Conservation (phyloP, 1,140 invertebrate species). For the Drosophila lowei region DNA sequence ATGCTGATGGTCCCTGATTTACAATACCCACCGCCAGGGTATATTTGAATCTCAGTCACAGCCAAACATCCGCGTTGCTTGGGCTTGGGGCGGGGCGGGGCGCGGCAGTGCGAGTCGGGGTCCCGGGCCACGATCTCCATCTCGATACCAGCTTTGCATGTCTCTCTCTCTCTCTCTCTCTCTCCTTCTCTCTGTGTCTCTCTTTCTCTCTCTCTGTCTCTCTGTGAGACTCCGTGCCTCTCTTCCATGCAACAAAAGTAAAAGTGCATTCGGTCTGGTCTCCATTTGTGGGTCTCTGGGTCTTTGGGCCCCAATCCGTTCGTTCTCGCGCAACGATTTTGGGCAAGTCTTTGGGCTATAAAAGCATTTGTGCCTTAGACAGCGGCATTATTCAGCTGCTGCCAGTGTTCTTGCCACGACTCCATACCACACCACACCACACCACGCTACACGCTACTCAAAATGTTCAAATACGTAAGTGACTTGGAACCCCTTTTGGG, state of each 20-base stretch:
- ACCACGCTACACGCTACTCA: conserved; percentile 26
- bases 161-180: conserved; percentile 45
- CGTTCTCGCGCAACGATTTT: conserved; percentile 47
- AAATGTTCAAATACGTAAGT: conserved; percentile 79
- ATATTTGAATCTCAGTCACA: conserved; percentile 11
- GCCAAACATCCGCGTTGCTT: conserved; percentile 64
- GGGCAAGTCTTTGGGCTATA: conserved; percentile 61
- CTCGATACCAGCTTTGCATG: conserved; percentile 59
- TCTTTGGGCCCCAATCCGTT: conserved; percentile 14
- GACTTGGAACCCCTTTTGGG: conserved; percentile 9
- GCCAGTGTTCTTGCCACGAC: conserved; percentile 62
- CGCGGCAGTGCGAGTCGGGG: conserved; percentile 21
- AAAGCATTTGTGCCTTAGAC: conserved; percentile 63
- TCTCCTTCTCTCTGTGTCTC: conserved; percentile 47
- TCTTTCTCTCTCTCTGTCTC: conserved; percentile 44
- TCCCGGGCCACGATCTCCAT: conserved; percentile 23
- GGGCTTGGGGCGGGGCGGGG: conserved; percentile 31
- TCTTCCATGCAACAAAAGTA: conserved; percentile 57
- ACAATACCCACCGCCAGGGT: conserved; percentile 1
- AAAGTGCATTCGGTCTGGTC: conserved; percentile 54
- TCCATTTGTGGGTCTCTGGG: conserved; percentile 23
- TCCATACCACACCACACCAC: conserved; percentile 33
- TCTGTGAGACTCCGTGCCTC: neutral
- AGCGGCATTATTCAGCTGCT: conserved; percentile 65
- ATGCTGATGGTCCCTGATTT: too few species aligned